A percentile compares a stretch with the other conserved stretches of the same genome.
Conservation (phyloP, 2,888 invertebrate species). For the Drosophila quinaria region DNA sequence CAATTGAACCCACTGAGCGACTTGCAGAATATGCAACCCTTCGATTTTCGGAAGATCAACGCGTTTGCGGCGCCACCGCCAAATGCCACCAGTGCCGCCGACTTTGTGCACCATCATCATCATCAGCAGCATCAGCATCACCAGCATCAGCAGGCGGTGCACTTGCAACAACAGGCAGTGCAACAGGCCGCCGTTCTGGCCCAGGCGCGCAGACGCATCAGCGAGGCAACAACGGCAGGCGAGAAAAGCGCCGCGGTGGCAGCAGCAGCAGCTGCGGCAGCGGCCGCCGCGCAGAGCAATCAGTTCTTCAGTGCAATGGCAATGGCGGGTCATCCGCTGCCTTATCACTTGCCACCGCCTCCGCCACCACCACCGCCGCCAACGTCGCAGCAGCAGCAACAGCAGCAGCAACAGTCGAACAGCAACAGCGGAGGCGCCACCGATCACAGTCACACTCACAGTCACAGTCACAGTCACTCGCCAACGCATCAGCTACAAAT, state of each 20-base stretch:
- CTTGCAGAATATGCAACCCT: conserved; percentile 97
- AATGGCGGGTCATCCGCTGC: conserved; percentile 88
- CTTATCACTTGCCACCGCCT: conserved; percentile 89
- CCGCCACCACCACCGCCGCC: conserved; percentile 87
- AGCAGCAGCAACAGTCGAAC: conserved; percentile 87
- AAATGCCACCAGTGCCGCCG: conserved; percentile 57
- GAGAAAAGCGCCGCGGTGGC: conserved; percentile 83
- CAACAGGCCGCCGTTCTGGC: conserved; percentile 78
- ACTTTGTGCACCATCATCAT: conserved; percentile 77
- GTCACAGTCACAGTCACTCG: conserved; percentile 20
- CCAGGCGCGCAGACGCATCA: conserved; percentile 87
- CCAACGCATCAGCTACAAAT: too few species aligned
- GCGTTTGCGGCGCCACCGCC: conserved; percentile 84
- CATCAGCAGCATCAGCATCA: conserved; percentile 58
- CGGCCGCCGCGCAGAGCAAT: conserved; percentile 85
- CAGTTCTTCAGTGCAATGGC: conserved; percentile 88
- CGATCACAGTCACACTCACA: conserved; percentile 30
- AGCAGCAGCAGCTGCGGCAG: conserved; percentile 67
- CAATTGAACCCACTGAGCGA: conserved; percentile 92
- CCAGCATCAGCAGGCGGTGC: conserved; percentile 60
- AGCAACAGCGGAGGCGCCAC: conserved; percentile 13
- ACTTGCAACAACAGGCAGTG: conserved; percentile 71
- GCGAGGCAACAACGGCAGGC: conserved; percentile 85
- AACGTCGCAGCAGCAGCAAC: conserved; percentile 35
- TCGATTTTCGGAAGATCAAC: conserved; percentile 93